Evolutionary conservation across 2,888 invertebrate genomes (phyloP).

Genomic region (Acleris sparsana): DNA sequence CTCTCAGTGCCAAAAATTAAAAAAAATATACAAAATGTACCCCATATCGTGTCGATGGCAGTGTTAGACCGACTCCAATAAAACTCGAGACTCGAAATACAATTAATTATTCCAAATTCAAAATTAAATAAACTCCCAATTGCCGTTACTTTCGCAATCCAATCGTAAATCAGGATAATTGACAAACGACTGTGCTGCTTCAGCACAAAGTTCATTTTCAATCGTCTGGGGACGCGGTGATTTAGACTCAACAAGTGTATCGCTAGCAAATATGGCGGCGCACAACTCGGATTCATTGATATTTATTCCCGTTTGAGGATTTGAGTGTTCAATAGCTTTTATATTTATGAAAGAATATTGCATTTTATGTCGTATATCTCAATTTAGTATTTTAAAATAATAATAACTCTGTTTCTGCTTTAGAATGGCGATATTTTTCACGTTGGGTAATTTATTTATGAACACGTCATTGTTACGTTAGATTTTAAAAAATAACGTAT

Average conservation of each 20-base stretch:
- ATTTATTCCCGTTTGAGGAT: constrained; percentile 25
- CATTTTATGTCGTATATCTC: constrained; percentile 9
- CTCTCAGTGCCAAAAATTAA: too few species aligned
- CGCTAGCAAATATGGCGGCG: constrained; percentile 11
- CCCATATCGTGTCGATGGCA: too few species aligned
- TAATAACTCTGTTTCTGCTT: too few species aligned
- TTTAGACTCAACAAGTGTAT: constrained; percentile 35
- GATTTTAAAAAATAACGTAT: too few species aligned
- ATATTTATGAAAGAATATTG: not conserved
- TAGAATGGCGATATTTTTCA: too few species aligned
- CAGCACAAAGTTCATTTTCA: constrained; percentile 10
- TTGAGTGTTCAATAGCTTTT: constrained; percentile 8
- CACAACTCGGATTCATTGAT: constrained; percentile 21
- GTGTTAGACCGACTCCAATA: not conserved
- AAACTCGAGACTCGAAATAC: constrained; percentile 2
- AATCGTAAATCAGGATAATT: constrained; percentile 4
- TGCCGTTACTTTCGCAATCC: not conserved
- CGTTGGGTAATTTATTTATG: too few species aligned
- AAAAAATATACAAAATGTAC: too few species aligned
- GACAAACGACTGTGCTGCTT: constrained; percentile 4
- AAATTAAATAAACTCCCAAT: constrained; percentile 28
- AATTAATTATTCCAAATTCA: constrained; percentile 12
- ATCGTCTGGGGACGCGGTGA: not conserved
- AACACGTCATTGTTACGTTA: too few species aligned
- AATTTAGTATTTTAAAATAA: not conserved